These are phyloP conservation scores for Equus quagga DNA, from an alignment of 2,113 vertebrate genomes.

Conservation along the genomic window DNA sequence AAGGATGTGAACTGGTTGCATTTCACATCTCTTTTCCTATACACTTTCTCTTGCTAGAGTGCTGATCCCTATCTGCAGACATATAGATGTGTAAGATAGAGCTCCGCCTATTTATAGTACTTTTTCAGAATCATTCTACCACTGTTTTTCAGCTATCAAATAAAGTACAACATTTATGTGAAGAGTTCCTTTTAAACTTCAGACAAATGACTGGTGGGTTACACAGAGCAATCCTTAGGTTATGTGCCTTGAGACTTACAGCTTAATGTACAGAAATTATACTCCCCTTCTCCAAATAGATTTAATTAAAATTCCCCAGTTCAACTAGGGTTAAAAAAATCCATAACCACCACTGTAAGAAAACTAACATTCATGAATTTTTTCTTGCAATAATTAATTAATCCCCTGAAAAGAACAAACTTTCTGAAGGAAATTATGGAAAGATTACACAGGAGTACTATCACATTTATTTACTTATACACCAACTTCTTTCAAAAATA, in stretches of 20 bases:
- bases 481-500: constrained; percentile 50
- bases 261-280: constrained; percentile 41
- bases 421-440: not conserved
- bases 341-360: not conserved
- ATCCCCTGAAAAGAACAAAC: not conserved
- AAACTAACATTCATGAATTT: not conserved
- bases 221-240: not conserved
- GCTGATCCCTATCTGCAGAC: not conserved
- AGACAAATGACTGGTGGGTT: not conserved
- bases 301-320: constrained; percentile 9
- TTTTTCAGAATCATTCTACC: constrained; percentile 10
- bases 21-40: not conserved
- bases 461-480: constrained; percentile 50
- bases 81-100: not conserved
- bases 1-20: not conserved
- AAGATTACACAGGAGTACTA: not conserved
- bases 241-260: not conserved
- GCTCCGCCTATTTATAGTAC: not conserved
- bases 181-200: constrained; percentile 11
- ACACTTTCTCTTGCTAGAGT: not conserved
- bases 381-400: constrained; percentile 9
- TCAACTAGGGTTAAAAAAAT: constrained; percentile 37
- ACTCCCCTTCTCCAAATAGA: not conserved
- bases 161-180: not conserved
- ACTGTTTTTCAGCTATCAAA: not conserved